Conservation (phyloP, 2,797 vertebrate genomes). For the Clarias platycephalus region DNA sequence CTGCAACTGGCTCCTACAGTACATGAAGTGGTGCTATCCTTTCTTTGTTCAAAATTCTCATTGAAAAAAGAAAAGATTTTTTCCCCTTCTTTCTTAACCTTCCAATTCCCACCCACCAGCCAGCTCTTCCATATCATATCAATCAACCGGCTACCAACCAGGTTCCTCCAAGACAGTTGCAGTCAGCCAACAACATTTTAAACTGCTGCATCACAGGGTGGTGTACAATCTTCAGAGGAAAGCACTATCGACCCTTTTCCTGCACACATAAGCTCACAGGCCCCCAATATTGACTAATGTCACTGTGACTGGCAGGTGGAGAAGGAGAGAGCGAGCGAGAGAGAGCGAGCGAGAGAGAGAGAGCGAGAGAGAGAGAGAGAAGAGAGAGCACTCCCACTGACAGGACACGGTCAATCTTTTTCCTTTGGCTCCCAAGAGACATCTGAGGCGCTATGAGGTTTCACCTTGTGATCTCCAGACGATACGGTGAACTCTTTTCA, state of each 20-base stretch:
- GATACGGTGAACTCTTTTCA: not conserved
- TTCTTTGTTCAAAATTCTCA: not conserved
- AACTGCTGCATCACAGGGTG: not conserved
- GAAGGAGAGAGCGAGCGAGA: too few species aligned
- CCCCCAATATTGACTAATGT: not conserved
- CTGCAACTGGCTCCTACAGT: not conserved
- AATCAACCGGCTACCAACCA: not conserved
- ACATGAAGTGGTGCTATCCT: not conserved
- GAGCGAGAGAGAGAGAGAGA: not conserved
- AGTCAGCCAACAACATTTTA: not conserved
- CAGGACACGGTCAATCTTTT: not conserved
- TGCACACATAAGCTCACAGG: not conserved
- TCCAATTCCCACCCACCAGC: not conserved
- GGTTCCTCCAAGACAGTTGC: not conserved
- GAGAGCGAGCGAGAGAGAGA: not conserved
- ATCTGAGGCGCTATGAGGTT: not conserved
- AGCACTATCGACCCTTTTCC: not conserved
- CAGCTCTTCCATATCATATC: not conserved
- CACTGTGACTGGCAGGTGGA: not conserved
- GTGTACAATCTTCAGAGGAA: not conserved
- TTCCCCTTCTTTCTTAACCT: not conserved
- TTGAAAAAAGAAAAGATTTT: not conserved
- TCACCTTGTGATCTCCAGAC: not conserved
- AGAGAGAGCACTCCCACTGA: not conserved
- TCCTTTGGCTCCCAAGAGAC: not conserved